A percentile compares a stretch with the other conserved stretches of the same genome.
phyloP scores from a whole-genome alignment of 2,797 vertebrate genomes.

The Danio tinwini region DNA sequence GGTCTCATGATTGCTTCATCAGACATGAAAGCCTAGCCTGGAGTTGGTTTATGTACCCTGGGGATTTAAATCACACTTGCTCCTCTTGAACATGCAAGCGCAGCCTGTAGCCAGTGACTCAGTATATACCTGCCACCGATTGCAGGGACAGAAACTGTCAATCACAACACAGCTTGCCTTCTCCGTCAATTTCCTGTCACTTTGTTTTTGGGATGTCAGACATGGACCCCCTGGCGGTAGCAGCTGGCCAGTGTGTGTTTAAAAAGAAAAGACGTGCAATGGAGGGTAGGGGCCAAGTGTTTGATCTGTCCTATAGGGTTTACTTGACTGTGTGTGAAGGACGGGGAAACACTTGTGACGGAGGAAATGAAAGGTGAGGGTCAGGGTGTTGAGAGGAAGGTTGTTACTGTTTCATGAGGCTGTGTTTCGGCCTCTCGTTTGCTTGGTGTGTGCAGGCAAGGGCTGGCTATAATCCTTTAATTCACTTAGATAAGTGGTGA shows the following conservation, averaged over 20 bases:
- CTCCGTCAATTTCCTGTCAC: slow-evolving; percentile 31
- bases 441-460: slow-evolving; percentile 1
- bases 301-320: slow-evolving; percentile 27
- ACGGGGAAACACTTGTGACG: background rate
- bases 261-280: slow-evolving; percentile 2
- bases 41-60: background rate
- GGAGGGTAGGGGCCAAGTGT: background rate
- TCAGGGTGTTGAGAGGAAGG: slow-evolving; percentile 11
- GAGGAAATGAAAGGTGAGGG: slow-evolving; percentile 12
- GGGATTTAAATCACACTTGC: slow-evolving; percentile 24
- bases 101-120: slow-evolving; percentile 29
- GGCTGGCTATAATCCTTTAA: slow-evolving; percentile 28
- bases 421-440: background rate
- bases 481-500: slow-evolving; percentile 33
- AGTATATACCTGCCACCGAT: slow-evolving; percentile 7
- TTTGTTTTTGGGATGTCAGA: slow-evolving; percentile 34
- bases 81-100: background rate
- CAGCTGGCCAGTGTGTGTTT: slow-evolving; percentile 36
- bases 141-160: slow-evolving; percentile 34
- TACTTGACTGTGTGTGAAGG: slow-evolving; percentile 27
- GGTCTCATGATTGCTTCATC: background rate
- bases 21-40: background rate
- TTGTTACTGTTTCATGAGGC: background rate
- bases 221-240: slow-evolving; percentile 4
- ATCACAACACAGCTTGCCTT: slow-evolving; percentile 20